These are phyloP conservation scores for Tuberolachnus salignus DNA, from an alignment of 2,888 invertebrate species.

Conservation along the genomic window DNA sequence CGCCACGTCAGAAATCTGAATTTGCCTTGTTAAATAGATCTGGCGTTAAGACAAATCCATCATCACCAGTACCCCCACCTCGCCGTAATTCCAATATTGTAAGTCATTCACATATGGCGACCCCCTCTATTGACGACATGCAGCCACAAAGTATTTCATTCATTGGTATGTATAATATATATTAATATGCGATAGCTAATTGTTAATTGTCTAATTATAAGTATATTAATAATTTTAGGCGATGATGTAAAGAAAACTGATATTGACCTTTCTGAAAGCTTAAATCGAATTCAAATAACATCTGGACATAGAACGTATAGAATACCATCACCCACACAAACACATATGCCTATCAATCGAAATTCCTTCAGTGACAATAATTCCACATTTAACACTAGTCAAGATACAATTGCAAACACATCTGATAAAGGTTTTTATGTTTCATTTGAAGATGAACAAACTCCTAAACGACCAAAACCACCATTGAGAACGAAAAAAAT, in stretches of 20 bases:
- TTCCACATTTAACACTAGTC: slow-evolving; percentile 25
- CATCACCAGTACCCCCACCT: slow-evolving; percentile 59
- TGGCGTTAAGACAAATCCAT: slow-evolving; percentile 57
- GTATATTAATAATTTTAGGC: slow-evolving; percentile 23
- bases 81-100: slow-evolving; percentile 57
- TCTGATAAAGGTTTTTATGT: slow-evolving; percentile 88
- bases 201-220: not conserved
- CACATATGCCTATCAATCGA: slow-evolving; percentile 67
- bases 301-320: slow-evolving; percentile 87
- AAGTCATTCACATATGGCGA: slow-evolving; percentile 67
- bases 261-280: slow-evolving; percentile 70
- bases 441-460: slow-evolving; percentile 83
- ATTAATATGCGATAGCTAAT: not conserved
- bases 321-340: slow-evolving; percentile 85
- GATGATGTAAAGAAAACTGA: slow-evolving; percentile 61
- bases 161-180: slow-evolving; percentile 68
- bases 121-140: slow-evolving; percentile 82
- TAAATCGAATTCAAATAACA: slow-evolving; percentile 80
- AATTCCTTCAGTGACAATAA: slow-evolving; percentile 72
- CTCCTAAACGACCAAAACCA: slow-evolving; percentile 87
- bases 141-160: slow-evolving; percentile 93
- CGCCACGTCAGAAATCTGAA: slow-evolving; percentile 58
- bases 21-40: slow-evolving; percentile 57
- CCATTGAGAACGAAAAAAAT: slow-evolving; percentile 77
- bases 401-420: slow-evolving; percentile 45